phyloP scores from a whole-genome alignment of 2,113 vertebrate species.

The Mobula hypostoma region DNA sequence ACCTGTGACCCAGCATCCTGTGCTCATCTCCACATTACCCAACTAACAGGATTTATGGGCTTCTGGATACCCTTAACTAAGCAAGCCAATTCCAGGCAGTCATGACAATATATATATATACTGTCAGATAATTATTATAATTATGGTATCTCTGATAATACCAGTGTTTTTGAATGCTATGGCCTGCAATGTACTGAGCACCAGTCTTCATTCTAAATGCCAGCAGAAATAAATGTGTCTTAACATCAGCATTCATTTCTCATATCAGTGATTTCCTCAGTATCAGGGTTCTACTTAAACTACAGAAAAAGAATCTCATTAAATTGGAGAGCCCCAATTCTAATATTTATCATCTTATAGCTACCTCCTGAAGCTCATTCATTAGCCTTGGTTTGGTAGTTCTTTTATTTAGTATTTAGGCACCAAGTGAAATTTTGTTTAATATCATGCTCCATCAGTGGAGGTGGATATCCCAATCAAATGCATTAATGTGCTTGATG shows the following conservation, averaged over 20 bases:
- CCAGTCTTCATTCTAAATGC: too few species aligned
- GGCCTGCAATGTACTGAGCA: neutral
- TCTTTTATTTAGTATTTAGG: neutral
- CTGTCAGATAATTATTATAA: neutral
- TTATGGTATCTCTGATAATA: neutral
- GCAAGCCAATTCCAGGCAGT: neutral
- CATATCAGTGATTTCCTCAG: neutral
- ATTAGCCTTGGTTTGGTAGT: too few species aligned
- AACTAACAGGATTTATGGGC: neutral
- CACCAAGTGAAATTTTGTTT: neutral
- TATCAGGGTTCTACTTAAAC: neutral
- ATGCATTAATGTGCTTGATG: neutral
- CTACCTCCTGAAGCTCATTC: too few species aligned
- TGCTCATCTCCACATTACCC: neutral
- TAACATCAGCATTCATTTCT: too few species aligned
- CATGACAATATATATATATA: neutral
- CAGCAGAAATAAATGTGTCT: neutral
- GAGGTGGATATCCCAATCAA: neutral
- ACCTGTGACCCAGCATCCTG: neutral
- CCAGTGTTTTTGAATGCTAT: neutral
- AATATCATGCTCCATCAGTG: neutral
- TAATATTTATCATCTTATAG: too few species aligned
- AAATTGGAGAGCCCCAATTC: too few species aligned
- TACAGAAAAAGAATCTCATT: neutral
- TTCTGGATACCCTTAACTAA: neutral